Base-by-base conservation (phyloP, 2,888 invertebrate species). In the Heliconius ethilla region DNA sequence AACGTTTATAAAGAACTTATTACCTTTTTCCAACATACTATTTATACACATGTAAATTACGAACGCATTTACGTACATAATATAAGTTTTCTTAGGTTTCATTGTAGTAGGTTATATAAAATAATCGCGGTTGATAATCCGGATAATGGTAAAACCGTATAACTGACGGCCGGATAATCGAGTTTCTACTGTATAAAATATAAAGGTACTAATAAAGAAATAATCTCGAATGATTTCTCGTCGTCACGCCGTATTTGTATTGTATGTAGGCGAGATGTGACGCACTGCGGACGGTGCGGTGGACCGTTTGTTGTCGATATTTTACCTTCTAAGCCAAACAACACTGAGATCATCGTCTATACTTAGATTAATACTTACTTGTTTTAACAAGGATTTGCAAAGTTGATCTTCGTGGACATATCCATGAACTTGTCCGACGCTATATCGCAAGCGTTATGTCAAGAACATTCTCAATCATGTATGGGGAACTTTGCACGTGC, bases 331-430 rank as follows among this genome's bases (percentile, higher is more conserved):
- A 86, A 88, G 87, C 88, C 86, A 85, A 87, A 88, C 75, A 83
- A 78, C 82, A 78, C 82, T 93, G 93, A 94, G 89, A 93, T 94
- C 93, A 94, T 82, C 89, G 77, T 78, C 88, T 87, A 81, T 85
- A 89, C 81, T 88, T 89, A 87, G 86, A 83, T 84, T 82, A 85
- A 86, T 90, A 86, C 91, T 91, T 91, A 89, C 89, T 82, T 82
- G 80, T 79, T 33, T 33, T 33, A 79, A 70, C 75, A 78, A 75
- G 66, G 65, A 75, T 74, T 77, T 40, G n/a, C 65, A 25, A 70
- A 78, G 76, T 75, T 18, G 59, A 76, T 78, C 66, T 70, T 70
- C 51, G 70, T 25, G 70, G 59, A 77, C 40, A 73, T 25, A 79
- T 72, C 76, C 76, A 55, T 77, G 76, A 77, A 77, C 76, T 77